Evolutionary conservation across 2,113 vertebrate genomes (phyloP).

Genomic region (Callocephalon fimbriatum): DNA sequence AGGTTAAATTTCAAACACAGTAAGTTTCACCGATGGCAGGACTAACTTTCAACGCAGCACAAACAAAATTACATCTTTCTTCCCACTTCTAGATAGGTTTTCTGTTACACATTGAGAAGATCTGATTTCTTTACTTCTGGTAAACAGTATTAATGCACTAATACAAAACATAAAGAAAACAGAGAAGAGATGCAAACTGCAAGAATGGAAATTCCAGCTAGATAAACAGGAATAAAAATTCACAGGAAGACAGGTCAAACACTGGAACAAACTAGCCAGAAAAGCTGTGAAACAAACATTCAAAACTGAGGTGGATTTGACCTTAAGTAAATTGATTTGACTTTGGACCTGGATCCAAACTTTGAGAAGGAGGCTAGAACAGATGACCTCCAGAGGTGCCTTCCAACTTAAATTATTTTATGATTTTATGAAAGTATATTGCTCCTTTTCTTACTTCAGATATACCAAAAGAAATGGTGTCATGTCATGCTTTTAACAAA

Average conservation of each 20-base stretch:
- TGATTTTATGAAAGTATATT: not conserved
- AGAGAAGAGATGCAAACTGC: not conserved
- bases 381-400: not conserved
- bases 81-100: not conserved
- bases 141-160: not conserved
- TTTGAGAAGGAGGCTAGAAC: not conserved
- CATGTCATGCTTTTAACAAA: not conserved
- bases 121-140: not conserved
- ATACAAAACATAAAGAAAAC: not conserved
- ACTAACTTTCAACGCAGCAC: not conserved
- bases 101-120: not conserved
- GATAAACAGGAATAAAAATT: not conserved
- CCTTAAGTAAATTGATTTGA: not conserved
- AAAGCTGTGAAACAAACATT: not conserved
- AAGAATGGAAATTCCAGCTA: not conserved
- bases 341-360: not conserved
- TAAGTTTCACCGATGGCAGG: not conserved
- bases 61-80: not conserved
- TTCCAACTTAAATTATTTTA: not conserved
- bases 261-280: not conserved
- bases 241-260: not conserved
- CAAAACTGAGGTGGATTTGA: not conserved
- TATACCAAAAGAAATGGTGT: not conserved
- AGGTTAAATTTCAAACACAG: not conserved
- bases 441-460: not conserved